Conservation (phyloP, 1,140 invertebrate species). For the Magallana gigas region DNA sequence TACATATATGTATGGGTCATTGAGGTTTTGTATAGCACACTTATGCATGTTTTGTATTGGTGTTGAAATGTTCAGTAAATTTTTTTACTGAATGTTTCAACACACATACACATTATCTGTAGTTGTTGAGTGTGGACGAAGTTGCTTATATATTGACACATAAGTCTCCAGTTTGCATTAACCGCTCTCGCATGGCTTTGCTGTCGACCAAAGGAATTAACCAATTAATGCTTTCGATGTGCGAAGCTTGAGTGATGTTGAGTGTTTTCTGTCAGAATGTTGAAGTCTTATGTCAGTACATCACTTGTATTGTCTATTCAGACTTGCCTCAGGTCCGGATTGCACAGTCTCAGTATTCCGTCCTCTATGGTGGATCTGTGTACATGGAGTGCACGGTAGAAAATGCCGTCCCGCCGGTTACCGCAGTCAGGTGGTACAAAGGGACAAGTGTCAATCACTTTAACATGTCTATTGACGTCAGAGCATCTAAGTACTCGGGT, state of each 20-base stretch:
- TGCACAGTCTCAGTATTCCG: conserved; percentile 13
- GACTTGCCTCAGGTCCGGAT: conserved; percentile 14
- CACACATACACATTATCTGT: not conserved
- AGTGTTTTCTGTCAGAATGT: not conserved
- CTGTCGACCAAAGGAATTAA: not conserved
- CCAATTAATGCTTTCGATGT: conserved; percentile 16
- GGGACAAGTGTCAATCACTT: conserved; percentile 13
- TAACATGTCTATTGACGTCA: not conserved
- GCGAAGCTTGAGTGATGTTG: not conserved
- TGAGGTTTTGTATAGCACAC: not conserved
- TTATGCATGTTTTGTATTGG: too few species aligned
- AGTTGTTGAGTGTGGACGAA: not conserved
- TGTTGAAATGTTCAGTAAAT: conserved; percentile 17
- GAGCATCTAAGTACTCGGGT: not conserved
- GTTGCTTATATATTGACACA: not conserved
- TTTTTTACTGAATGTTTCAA: conserved; percentile 15
- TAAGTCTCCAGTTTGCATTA: too few species aligned
- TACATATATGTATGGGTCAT: not conserved
- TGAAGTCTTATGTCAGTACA: not conserved
- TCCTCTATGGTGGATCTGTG: conserved; percentile 25
- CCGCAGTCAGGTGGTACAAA: not conserved
- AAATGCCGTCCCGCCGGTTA: not conserved
- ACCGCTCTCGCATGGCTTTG: not conserved
- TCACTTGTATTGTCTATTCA: conserved; percentile 11
- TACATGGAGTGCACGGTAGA: conserved; percentile 33